phyloP scores from a whole-genome alignment of 2,888 invertebrate genomes.

The Melieria omissa region DNA sequence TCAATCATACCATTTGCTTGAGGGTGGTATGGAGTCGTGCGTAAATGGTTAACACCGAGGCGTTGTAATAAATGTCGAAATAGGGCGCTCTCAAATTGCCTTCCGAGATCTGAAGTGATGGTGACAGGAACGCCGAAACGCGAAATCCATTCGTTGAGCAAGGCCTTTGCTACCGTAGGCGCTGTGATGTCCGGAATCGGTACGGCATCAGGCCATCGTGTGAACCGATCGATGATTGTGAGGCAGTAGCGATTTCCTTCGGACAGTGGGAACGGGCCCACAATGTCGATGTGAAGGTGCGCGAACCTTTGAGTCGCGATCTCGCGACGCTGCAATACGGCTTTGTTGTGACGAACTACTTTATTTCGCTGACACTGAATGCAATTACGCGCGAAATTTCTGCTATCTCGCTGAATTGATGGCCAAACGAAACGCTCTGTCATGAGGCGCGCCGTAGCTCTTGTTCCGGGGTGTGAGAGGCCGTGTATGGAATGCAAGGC shows the following conservation, averaged over 20 bases:
- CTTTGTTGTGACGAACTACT: constrained; percentile 12
- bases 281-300: constrained; percentile 57
- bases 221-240: neutral
- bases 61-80: constrained; percentile 24
- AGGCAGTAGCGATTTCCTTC: constrained; percentile 41
- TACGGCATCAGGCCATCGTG: constrained; percentile 31
- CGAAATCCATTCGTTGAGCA: constrained; percentile 56
- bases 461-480: constrained; percentile 30
- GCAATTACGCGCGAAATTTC: constrained; percentile 35
- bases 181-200: constrained; percentile 37
- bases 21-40: constrained; percentile 28
- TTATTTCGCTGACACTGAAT: constrained; percentile 32
- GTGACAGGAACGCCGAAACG: neutral
- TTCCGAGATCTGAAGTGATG: constrained; percentile 1
- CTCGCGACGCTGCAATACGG: constrained; percentile 12
- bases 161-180: constrained; percentile 44
- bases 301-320: constrained; percentile 17
- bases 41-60: constrained; percentile 12
- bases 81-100: constrained; percentile 17
- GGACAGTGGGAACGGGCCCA: constrained; percentile 60
- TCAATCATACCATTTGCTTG: constrained; percentile 33
- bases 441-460: constrained; percentile 37
- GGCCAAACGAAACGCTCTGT: constrained; percentile 50
- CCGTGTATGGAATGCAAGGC: constrained; percentile 39
- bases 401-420: constrained; percentile 43